phyloP scores from a whole-genome alignment of 2,797 vertebrate species.

The Hybognathus amarus region DNA sequence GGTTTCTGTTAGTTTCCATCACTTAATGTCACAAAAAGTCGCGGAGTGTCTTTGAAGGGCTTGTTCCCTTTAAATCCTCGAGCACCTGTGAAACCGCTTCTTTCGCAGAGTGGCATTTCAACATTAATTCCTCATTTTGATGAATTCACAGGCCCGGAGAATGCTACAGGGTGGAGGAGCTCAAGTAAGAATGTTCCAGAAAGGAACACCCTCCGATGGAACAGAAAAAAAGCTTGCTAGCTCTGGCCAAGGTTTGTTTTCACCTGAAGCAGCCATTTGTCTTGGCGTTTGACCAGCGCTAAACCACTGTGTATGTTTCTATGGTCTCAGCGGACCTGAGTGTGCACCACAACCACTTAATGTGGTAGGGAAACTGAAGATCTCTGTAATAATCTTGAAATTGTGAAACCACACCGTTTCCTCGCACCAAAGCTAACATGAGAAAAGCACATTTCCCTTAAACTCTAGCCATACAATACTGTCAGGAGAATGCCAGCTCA shows the following conservation, averaged over 20 bases:
- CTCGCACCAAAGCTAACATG: slow-evolving; percentile 63
- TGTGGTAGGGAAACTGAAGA: slow-evolving; percentile 72
- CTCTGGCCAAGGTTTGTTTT: slow-evolving; percentile 79
- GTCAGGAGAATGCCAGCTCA: slow-evolving; percentile 37
- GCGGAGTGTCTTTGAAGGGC: slow-evolving; percentile 60
- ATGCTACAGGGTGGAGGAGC: slow-evolving; percentile 62
- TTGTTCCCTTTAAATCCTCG: slow-evolving; percentile 57
- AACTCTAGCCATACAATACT: slow-evolving; percentile 57
- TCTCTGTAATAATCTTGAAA: slow-evolving; percentile 81
- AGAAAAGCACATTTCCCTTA: slow-evolving; percentile 57
- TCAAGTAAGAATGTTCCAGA: slow-evolving; percentile 65
- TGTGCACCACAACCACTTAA: slow-evolving; percentile 81
- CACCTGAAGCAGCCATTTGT: slow-evolving; percentile 84
- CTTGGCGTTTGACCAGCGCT: slow-evolving; percentile 78
- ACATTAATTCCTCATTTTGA: slow-evolving; percentile 69
- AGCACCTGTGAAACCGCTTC: slow-evolving; percentile 65
- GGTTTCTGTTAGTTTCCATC: slow-evolving; percentile 56
- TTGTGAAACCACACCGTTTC: slow-evolving; percentile 81
- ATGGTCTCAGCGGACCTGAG: slow-evolving; percentile 77
- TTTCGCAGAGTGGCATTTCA: slow-evolving; percentile 66
- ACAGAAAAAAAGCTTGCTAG: slow-evolving; percentile 60
- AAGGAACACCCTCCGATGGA: slow-evolving; percentile 57
- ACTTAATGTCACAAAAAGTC: slow-evolving; percentile 60
- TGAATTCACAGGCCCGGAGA: slow-evolving; percentile 67
- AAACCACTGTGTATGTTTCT: slow-evolving; percentile 84